Percentiles rank a stretch among this genome's conserved stretches.
phyloP scores from a whole-genome alignment of 2,113 vertebrate genomes.

The Anguilla japonica region DNA sequence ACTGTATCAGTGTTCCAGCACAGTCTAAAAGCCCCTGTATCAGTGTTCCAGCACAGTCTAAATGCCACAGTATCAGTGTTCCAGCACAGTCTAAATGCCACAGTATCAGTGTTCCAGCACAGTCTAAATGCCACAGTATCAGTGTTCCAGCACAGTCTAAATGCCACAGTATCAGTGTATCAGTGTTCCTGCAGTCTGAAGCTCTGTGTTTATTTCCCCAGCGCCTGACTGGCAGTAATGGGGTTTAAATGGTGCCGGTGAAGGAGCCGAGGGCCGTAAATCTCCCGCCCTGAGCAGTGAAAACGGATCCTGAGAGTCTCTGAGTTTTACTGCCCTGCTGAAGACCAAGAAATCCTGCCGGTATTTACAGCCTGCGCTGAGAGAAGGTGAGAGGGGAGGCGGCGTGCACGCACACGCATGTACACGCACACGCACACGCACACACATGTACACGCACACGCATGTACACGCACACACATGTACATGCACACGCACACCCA shows the following conservation, averaged over 20 bases:
- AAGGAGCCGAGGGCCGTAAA: background rate
- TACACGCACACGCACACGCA: slow-evolving; percentile 19
- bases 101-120: too few relatives aligned
- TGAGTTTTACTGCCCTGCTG: background rate
- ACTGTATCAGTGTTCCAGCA: background rate
- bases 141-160: too few relatives aligned
- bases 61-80: too few relatives aligned
- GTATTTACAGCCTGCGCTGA: background rate
- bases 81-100: too few relatives aligned
- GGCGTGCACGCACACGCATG: slow-evolving; percentile 37
- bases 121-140: too few relatives aligned
- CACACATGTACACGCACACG: background rate
- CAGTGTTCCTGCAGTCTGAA: background rate
- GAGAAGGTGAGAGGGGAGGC: background rate
- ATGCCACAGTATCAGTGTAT: too few relatives aligned
- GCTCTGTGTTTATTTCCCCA: too few relatives aligned
- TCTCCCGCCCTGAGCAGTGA: background rate
- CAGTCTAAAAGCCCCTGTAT: background rate
- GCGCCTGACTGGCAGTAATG: background rate
- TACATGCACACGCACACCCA: slow-evolving; percentile 27
- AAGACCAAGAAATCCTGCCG: background rate
- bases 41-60: background rate
- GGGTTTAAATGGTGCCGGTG: background rate
- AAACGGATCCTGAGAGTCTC: background rate
- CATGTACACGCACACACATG: slow-evolving; percentile 29